Base-by-base conservation (phyloP, 2,797 vertebrate genomes). In the Picus viridis region DNA sequence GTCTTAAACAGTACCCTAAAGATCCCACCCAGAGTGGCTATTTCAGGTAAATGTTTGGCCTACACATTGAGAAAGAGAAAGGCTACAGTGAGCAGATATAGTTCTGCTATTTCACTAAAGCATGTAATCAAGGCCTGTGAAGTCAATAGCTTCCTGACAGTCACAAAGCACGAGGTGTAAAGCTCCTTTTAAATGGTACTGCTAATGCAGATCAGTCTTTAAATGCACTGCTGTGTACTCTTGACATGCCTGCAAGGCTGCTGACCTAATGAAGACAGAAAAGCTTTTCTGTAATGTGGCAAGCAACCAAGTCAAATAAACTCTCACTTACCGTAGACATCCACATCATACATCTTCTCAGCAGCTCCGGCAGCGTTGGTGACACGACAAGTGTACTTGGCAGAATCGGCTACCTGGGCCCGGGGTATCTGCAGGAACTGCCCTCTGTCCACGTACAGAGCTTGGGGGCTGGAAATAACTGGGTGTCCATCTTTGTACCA, bases 361-460 rank as follows among this genome's bases (percentile, higher is more conserved):
- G 98, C 97, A 1, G 88, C 96, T 41, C 99, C 99, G 0, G 98
- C 99, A 74, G 98, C 63, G 8, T 97, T 99, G 92, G 96, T 97
- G 76, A 95, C 99, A 3, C 90, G 98, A 94, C 99, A 99, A 8
- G 83, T 98, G 86, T 99, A 99, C 43, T 32, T 97, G 9, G 98
- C 99, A 2, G 98, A 98, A 72, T 99, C 98, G 1, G 98, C 98
- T 7, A 98, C 97, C 88, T 98, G 98, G 4, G 97, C 98, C 18
- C 73, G 98, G 7, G 98, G 97, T 90, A 99, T 98, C 96, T 98
- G 99, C 90, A 99, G 98, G 91, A 98, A 98, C 53, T 98, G 98
- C 9, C 99, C 99, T 49, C 98, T 98, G 47, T 99, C 99, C 16
- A 98, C 83, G 2, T 99, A 99, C 89, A 98, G 97, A 57, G 97